Conservation (phyloP, 2,888 invertebrate genomes). For the Drosophila greeni region DNA sequence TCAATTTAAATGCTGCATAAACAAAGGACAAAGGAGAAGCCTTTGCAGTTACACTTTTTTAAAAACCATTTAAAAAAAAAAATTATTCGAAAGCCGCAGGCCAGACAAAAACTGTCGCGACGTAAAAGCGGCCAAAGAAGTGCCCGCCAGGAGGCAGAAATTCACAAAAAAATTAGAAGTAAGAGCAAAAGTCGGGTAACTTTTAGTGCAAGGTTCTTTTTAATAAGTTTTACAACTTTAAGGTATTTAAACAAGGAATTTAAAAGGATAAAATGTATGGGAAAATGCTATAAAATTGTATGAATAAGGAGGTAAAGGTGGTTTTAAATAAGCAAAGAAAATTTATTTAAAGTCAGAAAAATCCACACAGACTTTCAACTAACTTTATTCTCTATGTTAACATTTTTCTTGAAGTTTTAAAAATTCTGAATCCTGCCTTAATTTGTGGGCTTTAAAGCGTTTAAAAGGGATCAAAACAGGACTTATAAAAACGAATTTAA, state of each 20-base stretch:
- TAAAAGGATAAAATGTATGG: neutral
- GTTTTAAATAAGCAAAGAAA: neutral
- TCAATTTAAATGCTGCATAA: slow-evolving; percentile 59
- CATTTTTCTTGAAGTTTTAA: neutral
- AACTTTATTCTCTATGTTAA: neutral
- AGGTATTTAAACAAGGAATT: neutral
- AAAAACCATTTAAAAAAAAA: neutral
- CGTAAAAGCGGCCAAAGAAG: slow-evolving; percentile 42
- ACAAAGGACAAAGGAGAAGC: slow-evolving; percentile 45
- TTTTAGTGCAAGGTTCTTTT: slow-evolving; percentile 18
- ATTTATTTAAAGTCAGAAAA: too few species aligned
- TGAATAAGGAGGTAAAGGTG: too few species aligned
- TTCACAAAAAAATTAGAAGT: neutral
- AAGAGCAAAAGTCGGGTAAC: neutral
- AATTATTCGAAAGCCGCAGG: slow-evolving; percentile 24
- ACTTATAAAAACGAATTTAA: neutral
- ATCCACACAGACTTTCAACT: neutral
- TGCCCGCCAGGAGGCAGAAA: slow-evolving; percentile 18
- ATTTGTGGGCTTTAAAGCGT: neutral
- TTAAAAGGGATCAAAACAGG: slow-evolving; percentile 6
- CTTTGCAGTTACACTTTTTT: slow-evolving; percentile 14
- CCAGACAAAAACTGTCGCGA: slow-evolving; percentile 40
- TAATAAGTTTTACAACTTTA: neutral
- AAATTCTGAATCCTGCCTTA: neutral
- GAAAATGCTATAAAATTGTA: accelerated